These are phyloP conservation scores for Cottus gobio DNA, from an alignment of 2,113 vertebrate genomes.

Conservation along the genomic window DNA sequence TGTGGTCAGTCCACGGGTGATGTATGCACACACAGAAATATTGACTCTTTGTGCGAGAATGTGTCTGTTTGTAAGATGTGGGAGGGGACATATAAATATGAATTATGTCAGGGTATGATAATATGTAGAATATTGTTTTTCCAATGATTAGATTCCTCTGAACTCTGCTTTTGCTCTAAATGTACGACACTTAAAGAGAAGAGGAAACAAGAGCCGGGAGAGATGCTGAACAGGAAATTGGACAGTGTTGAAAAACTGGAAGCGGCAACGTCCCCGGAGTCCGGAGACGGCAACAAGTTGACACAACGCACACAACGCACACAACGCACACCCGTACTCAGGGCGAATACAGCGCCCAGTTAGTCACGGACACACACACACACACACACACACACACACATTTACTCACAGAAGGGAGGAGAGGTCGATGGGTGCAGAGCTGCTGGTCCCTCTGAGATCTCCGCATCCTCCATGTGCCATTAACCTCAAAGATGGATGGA, in stretches of 20 bases:
- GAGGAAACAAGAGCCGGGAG: constrained; percentile 12
- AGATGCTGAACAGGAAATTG: constrained; percentile 47
- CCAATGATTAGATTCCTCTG: not conserved
- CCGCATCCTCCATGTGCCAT: constrained; percentile 66
- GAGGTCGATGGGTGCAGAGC: constrained; percentile 57
- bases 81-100: not conserved
- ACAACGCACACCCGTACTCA: too few species aligned
- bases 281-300: constrained; percentile 51
- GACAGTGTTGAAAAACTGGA: constrained; percentile 38
- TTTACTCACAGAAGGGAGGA: constrained; percentile 39
- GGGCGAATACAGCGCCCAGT: too few species aligned
- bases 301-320: constrained; percentile 10
- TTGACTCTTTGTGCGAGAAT: constrained; percentile 26
- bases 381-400: constrained; percentile 34
- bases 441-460: constrained; percentile 65
- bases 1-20: constrained; percentile 35
- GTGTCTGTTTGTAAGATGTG: constrained; percentile 29
- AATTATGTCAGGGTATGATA: not conserved
- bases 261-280: constrained; percentile 29
- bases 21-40: constrained; percentile 44
- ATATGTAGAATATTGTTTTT: constrained; percentile 5
- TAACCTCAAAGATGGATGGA: constrained; percentile 67
- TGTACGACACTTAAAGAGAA: constrained; percentile 3
- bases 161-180: not conserved
- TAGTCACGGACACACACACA: too few species aligned